These are phyloP conservation scores for Antechinus stuartii DNA, from an alignment of 2,113 vertebrate species.

Conservation along the genomic window DNA sequence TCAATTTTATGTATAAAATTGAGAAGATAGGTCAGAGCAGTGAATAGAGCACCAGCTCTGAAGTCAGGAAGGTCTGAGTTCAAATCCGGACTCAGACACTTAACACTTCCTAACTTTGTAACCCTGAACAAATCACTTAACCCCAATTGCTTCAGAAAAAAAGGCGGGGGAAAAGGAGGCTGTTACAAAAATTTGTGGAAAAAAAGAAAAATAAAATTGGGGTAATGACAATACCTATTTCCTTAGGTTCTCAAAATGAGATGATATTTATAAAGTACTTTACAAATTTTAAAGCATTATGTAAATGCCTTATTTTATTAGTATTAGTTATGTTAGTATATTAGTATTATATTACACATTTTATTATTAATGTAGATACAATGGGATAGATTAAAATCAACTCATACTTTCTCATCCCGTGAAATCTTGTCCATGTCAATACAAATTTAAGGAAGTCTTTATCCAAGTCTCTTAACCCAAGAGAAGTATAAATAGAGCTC, in stretches of 20 bases:
- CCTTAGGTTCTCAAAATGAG: not conserved
- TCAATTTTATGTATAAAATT: not conserved
- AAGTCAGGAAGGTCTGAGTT: too few relatives aligned
- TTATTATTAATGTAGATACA: not conserved
- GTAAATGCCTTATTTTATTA: not conserved
- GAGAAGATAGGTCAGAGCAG: too few relatives aligned
- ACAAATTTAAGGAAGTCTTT: not conserved
- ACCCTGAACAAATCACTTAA: too few relatives aligned
- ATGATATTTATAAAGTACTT: not conserved
- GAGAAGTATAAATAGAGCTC: not conserved
- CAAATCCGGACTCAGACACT: too few relatives aligned
- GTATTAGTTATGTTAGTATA: not conserved
- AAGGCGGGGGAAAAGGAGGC: too few relatives aligned
- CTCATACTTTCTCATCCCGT: not conserved
- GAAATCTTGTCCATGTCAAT: not conserved
- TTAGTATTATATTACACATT: too few relatives aligned
- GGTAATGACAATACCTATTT: not conserved
- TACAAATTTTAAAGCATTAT: not conserved
- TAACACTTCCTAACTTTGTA: too few relatives aligned
- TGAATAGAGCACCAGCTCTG: too few relatives aligned
- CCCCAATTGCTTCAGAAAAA: too few relatives aligned
- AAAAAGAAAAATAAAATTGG: not conserved
- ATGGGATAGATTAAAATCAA: not conserved
- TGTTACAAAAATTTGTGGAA: too few relatives aligned
- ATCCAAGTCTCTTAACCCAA: not conserved